Percentiles rank a stretch among this genome's conserved stretches.
These are phyloP conservation scores for Trogon surrucura DNA, from an alignment of 2,113 vertebrate genomes.

Conservation along the genomic window DNA sequence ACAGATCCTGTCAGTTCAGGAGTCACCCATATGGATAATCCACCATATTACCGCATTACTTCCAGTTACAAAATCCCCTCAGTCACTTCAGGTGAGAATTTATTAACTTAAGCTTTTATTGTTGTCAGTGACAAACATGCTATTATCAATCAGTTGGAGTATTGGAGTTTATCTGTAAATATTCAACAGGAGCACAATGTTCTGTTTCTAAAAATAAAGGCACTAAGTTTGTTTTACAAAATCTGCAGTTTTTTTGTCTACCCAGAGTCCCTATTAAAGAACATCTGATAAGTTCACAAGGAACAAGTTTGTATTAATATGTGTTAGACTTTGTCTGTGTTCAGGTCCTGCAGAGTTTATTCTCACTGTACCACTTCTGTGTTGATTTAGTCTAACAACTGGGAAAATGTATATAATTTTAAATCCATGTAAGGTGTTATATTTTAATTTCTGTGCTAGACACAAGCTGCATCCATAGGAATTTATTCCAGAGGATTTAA, in stretches of 20 bases:
- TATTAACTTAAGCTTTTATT: not conserved
- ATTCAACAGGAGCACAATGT: not conserved
- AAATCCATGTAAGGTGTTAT: not conserved
- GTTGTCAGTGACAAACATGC: not conserved
- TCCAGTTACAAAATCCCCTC: constrained; percentile 97
- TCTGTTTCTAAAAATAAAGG: not conserved
- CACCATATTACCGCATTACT: constrained; percentile 95
- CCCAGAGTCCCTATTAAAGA: not conserved
- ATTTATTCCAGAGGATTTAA: not conserved
- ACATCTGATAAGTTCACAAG: not conserved
- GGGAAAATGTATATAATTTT: not conserved
- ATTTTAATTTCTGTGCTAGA: not conserved
- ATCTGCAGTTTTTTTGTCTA: not conserved
- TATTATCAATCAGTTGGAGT: not conserved
- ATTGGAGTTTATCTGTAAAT: not conserved
- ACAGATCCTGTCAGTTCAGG: constrained; percentile 94
- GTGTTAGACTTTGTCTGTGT: not conserved
- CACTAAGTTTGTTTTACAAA: not conserved
- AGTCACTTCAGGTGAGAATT: constrained; percentile 92
- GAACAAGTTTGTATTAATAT: not conserved
- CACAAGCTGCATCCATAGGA: not conserved
- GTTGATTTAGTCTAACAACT: not conserved
- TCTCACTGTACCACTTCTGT: not conserved
- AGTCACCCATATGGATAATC: constrained; percentile 98
- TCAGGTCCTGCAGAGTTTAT: not conserved